Conservation (phyloP, 2,113 vertebrate genomes). For the Tragelaphus buxtoni region DNA sequence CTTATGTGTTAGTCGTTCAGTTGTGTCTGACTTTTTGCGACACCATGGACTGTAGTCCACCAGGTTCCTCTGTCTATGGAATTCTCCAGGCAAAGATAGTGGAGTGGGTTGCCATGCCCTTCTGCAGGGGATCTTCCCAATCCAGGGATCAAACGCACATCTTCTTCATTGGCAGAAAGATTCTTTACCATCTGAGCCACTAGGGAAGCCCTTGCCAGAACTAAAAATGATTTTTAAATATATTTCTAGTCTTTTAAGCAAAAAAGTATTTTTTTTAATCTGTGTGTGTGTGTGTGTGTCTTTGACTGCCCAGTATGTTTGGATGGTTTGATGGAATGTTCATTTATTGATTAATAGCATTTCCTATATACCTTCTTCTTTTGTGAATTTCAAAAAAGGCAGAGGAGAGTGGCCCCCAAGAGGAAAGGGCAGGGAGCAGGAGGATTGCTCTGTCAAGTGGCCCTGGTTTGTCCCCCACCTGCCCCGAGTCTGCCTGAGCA, state of each 20-base stretch:
- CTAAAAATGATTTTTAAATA: not conserved
- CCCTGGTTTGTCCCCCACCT: no score
- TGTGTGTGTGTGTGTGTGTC: not conserved
- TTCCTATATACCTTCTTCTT: not conserved
- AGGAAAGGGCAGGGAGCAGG: accelerated
- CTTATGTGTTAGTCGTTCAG: not conserved
- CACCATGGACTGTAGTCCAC: not conserved
- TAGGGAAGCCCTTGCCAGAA: not conserved
- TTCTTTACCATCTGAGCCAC: not conserved
- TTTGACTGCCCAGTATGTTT: not conserved
- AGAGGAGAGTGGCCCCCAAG: no score
- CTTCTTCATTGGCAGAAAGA: not conserved
- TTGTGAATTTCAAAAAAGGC: not conserved
- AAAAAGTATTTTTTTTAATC: not conserved
- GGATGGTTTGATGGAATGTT: not conserved
- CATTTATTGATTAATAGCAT: not conserved
- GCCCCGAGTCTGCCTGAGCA: not conserved
- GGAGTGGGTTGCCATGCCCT: not conserved
- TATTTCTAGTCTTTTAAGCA: not conserved
- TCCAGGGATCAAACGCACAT: not conserved
- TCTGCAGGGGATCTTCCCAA: not conserved
- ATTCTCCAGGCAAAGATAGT: not conserved
- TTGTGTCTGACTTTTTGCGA: not conserved
- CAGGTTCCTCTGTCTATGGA: not conserved
- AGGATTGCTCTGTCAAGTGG: accelerated